Percentiles rank a stretch among this genome's conserved stretches.
Conservation (phyloP, 2,797 vertebrate species). For the Hydrolagus colliei region DNA sequence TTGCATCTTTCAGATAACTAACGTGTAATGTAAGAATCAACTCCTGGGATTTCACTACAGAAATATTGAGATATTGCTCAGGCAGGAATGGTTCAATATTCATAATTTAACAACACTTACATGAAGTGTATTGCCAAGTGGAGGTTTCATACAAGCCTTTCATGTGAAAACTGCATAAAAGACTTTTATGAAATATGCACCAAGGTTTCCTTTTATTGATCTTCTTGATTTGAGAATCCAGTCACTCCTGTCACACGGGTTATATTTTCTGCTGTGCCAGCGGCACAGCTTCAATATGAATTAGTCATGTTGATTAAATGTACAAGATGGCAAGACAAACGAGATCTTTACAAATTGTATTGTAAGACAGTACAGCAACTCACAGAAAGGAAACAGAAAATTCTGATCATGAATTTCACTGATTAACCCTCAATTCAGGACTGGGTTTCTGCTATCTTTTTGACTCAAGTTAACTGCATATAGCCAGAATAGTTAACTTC, state of each 20-base stretch:
- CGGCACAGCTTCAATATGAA: slow-evolving; percentile 71
- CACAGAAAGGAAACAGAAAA: not conserved
- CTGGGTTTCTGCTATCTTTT: not conserved
- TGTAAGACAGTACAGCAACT: not conserved
- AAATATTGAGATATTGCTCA: slow-evolving; percentile 65
- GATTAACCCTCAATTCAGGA: not conserved
- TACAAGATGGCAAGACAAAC: slow-evolving; percentile 58
- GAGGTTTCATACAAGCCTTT: slow-evolving; percentile 61
- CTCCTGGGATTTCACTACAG: slow-evolving; percentile 57
- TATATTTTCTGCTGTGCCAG: slow-evolving; percentile 81
- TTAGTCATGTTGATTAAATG: slow-evolving; percentile 75
- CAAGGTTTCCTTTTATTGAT: slow-evolving; percentile 70
- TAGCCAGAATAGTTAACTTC: not conserved
- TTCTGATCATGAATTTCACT: not conserved
- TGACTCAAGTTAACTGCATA: not conserved
- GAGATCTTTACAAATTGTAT: not conserved
- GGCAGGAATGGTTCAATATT: slow-evolving; percentile 63
- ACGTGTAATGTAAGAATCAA: slow-evolving; percentile 55
- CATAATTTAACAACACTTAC: slow-evolving; percentile 77
- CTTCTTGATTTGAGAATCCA: slow-evolving; percentile 78
- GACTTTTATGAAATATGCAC: slow-evolving; percentile 40
- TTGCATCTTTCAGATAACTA: slow-evolving; percentile 71
- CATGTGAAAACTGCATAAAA: slow-evolving; percentile 52
- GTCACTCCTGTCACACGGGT: slow-evolving; percentile 76
- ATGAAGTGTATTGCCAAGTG: slow-evolving; percentile 56